Evolutionary conservation across 2,888 invertebrate species (phyloP).

Genomic region (Ectobius pallidus): DNA sequence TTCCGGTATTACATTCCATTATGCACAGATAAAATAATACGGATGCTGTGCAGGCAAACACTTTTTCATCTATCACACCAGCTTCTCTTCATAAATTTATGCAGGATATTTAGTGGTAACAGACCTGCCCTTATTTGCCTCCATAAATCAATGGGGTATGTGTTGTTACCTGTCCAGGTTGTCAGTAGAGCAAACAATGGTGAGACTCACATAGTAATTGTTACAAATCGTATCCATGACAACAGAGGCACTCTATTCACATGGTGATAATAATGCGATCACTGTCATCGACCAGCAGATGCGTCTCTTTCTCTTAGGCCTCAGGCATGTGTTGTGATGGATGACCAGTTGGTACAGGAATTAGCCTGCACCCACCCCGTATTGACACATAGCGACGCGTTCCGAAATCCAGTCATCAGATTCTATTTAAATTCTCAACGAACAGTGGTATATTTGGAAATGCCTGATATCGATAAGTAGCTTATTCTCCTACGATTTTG

Average conservation of each 20-base stretch:
- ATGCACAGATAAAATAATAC: too few relatives aligned
- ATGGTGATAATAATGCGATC: conserved; percentile 17
- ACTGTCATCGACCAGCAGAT: neutral
- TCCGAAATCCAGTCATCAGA: too few relatives aligned
- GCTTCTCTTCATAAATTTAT: neutral
- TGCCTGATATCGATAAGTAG: too few relatives aligned
- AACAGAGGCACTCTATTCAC: conserved; percentile 11
- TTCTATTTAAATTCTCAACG: too few relatives aligned
- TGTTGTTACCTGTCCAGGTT: neutral
- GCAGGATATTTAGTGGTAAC: neutral
- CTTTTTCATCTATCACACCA: too few relatives aligned
- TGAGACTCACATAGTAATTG: conserved; percentile 7
- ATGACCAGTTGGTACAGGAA: neutral
- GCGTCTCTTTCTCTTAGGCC: neutral
- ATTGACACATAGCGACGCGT: neutral
- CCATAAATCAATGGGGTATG: neutral
- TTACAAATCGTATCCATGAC: conserved; percentile 22
- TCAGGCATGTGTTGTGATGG: neutral
- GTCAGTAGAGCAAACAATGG: conserved; percentile 3
- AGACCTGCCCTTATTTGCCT: neutral
- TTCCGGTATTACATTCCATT: too few relatives aligned
- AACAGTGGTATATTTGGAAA: too few relatives aligned
- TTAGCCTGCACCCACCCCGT: neutral
- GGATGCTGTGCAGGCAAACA: too few relatives aligned
- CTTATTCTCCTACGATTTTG: too few relatives aligned